Evolutionary conservation across 92 coral and sea anemone genomes (phyloP).

Genomic region (Actinostola sp.): DNA sequence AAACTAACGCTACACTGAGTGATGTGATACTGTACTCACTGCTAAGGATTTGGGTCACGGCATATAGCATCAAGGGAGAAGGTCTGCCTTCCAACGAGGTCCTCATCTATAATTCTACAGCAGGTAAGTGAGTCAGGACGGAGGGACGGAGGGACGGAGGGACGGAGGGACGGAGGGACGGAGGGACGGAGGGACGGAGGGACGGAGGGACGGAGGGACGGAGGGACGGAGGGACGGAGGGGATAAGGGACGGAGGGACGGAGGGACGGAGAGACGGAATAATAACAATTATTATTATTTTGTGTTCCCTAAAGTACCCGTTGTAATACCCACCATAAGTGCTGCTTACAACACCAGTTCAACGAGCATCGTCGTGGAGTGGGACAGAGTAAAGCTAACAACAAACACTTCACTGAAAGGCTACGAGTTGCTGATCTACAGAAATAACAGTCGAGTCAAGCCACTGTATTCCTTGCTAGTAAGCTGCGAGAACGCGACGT

Average conservation of each 20-base stretch:
- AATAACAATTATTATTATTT: neutral
- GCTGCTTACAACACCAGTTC: conserved; percentile 62
- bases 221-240: neutral
- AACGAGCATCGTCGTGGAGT: conserved; percentile 57
- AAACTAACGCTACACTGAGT: neutral
- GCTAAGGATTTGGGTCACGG: conserved; percentile 35
- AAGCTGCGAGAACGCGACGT: conserved; percentile 13
- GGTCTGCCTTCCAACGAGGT: conserved; percentile 31
- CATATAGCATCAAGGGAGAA: conserved; percentile 55
- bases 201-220: too few relatives aligned
- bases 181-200: too few relatives aligned
- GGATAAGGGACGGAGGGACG: neutral
- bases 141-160: too few relatives aligned
- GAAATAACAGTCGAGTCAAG: conserved; percentile 9
- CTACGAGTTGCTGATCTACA: conserved; percentile 29
- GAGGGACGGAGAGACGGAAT: neutral
- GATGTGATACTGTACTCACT: neutral
- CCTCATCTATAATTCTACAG: neutral
- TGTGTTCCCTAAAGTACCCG: conserved; percentile 15
- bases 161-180: too few relatives aligned
- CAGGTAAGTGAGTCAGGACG: conserved; percentile 3
- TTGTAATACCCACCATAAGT: conserved; percentile 16
- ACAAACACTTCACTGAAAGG: too few relatives aligned
- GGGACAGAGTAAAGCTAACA: conserved; percentile 52
- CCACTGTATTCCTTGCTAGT: neutral